Evolutionary conservation across 2,888 invertebrate species (phyloP), one percentile per base, ranked within the genome.

Genomic region (Notodonta dromedarius): DNA sequence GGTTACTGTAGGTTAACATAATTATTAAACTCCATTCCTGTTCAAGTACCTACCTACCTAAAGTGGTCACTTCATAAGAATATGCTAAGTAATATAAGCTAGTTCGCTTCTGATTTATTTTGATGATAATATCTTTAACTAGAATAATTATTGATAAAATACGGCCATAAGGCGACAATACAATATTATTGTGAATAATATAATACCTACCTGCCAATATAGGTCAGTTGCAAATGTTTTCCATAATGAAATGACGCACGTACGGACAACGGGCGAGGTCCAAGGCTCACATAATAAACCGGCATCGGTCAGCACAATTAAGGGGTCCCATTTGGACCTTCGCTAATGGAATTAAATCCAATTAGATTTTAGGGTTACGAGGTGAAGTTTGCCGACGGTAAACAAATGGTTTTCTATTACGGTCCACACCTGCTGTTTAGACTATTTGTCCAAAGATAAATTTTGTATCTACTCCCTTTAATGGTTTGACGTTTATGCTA

Each of bases 261-360:
- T 71, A 75, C 72, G 73, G 73, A 70, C 67, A 65, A 74, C 74
- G 73, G 62, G 58, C 68, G 63, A 77, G 75, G 79, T 77, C 78
- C 78, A 73, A 70, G 79, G 77, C 74, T 76, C 78, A 77, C 79
- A 83, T 85, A 89, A 91, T 90, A 87, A 87, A 88, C 85, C 86
- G 84, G 85, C 84, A 81, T 83, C 84, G 91, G 91, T 90, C 90
- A 91, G 91, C 90, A 89, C 88, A 90, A 90, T 91, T 91, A 86
- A 87, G 86, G 87, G 88, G 84, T 78, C 86, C 90, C 89, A 89
- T 90, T 91, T 90, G 89, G 90, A 90, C 91, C 91, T 89, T 86
- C 80, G 88, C 86, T 93, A 93, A 93, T 93, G 92, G 92, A 92
- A 93, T 92, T 91, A 90, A 91, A 93, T 91, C 91, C 93, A 93